Evolutionary conservation across 2,888 invertebrate genomes (phyloP), one percentile per base, ranked within the genome.

Genomic region (Noctua comes): DNA sequence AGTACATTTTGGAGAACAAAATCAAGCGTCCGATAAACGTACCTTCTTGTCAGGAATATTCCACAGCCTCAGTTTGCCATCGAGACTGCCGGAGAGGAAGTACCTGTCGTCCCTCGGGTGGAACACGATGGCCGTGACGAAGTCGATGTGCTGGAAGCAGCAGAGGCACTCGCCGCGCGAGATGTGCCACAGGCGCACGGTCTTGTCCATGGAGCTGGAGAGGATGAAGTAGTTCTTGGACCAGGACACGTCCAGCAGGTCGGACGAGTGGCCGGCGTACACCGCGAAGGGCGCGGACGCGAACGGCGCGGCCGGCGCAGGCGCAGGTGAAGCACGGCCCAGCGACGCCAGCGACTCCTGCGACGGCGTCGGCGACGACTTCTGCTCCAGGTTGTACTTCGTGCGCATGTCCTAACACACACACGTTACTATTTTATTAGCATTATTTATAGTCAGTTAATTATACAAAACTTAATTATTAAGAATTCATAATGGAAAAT

Each of bases 161-260:
- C 99, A 99, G 0, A 99, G 97, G 93, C 99, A 99, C 94, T 99
- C 99, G 90, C 99, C 98, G 59, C 99, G 97, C 0, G 99, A 99
- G 83, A 99, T 99, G 94, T 99, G 99, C 99, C 99, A 99, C 80
- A 99, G 96, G 6, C 97, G 88, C 4, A 99, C 99, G 0, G 99
- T 99, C 94, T 99, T 99, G 94, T 99, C 99, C 99, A 99, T 99
- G 5, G 99, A 99, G 57, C 99, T 99, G 0, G 99, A 99, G n/a
- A 99, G 96, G 73, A 99, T 98, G 93, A 99, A 99, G 94, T 99
- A 99, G 95, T 99, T 99, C 97, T 99, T 99, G 0, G 99, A 99
- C 99, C 99, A 99, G 11, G 99, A 99, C 0, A 99, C 98, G 95
- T 99, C 99, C 0, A 99, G 97, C 6, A 99, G 97, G 95, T 99